These are phyloP conservation scores for Drosophila rufa DNA, from an alignment of 1,140 invertebrate genomes.

Conservation along the genomic window DNA sequence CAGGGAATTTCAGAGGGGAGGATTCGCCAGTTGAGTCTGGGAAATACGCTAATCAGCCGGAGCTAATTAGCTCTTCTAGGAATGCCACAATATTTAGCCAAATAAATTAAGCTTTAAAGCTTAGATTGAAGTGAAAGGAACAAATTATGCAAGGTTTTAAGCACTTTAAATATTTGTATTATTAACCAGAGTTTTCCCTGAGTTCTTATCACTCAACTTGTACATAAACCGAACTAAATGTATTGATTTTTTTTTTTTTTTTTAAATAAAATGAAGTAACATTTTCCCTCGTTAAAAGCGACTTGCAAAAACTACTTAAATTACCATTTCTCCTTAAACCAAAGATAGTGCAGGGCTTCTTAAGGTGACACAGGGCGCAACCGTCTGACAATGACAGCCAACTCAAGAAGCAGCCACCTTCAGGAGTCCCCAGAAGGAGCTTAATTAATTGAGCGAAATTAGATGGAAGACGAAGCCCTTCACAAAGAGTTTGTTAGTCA, in stretches of 20 bases:
- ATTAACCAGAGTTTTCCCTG: too few relatives aligned
- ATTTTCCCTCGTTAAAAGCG: background rate
- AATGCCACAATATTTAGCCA: too few relatives aligned
- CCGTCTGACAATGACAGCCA: conserved; percentile 23
- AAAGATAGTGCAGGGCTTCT: conserved; percentile 2
- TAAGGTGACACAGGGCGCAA: background rate
- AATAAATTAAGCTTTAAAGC: background rate
- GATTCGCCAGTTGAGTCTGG: too few relatives aligned
- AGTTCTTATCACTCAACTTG: too few relatives aligned
- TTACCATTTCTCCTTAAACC: background rate
- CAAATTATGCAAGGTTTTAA: too few relatives aligned
- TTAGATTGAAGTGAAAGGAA: background rate
- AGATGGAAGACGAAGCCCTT: conserved; percentile 61
- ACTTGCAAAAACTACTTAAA: background rate
- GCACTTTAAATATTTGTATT: background rate
- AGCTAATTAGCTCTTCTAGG: background rate
- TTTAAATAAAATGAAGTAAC: background rate
- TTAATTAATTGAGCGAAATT: conserved; percentile 76
- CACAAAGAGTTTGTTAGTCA: conserved; percentile 63
- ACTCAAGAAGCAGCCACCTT: conserved; percentile 17
- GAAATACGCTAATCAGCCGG: background rate
- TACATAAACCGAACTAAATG: too few relatives aligned
- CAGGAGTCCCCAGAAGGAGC: conserved; percentile 13
- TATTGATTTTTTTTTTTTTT: background rate
- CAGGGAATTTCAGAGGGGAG: background rate